phyloP scores from a whole-genome alignment of 2,113 vertebrate genomes.

The Fregetta grallaria region DNA sequence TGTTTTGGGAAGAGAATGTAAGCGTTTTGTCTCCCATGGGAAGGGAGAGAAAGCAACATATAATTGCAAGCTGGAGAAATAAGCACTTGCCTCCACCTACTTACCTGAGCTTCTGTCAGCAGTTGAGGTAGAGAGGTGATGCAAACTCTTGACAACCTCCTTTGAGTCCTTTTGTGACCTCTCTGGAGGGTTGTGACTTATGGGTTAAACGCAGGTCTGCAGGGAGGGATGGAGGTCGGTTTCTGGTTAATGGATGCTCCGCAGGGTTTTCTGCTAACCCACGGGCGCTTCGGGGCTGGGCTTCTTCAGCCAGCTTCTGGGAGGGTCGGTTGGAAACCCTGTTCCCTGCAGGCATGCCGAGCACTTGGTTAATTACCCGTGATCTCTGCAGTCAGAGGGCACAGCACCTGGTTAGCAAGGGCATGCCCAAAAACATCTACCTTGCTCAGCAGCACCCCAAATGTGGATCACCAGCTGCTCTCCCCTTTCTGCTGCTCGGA shows the following conservation, averaged over 20 bases:
- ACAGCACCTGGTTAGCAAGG: neutral
- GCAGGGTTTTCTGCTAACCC: neutral
- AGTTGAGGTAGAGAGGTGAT: neutral
- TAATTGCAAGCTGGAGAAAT: neutral
- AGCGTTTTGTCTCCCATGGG: neutral
- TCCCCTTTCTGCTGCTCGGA: neutral
- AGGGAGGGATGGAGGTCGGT: neutral
- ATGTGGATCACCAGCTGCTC: neutral
- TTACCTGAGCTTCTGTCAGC: neutral
- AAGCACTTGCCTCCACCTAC: neutral
- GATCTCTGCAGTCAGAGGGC: neutral
- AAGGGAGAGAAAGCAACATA: neutral
- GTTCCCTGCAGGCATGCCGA: neutral
- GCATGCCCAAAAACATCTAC: neutral
- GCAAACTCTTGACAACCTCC: neutral
- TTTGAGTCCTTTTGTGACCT: neutral
- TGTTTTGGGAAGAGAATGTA: neutral
- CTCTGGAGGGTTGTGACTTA: neutral
- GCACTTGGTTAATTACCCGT: neutral
- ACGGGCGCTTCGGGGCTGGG: rapidly evolving
- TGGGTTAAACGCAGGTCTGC: neutral
- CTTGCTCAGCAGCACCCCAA: neutral
- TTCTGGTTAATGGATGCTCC: neutral
- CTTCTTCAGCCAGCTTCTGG: neutral
- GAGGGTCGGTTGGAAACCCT: neutral